Conservation (phyloP, 2,888 invertebrate species). For the Cephus runcator region DNA sequence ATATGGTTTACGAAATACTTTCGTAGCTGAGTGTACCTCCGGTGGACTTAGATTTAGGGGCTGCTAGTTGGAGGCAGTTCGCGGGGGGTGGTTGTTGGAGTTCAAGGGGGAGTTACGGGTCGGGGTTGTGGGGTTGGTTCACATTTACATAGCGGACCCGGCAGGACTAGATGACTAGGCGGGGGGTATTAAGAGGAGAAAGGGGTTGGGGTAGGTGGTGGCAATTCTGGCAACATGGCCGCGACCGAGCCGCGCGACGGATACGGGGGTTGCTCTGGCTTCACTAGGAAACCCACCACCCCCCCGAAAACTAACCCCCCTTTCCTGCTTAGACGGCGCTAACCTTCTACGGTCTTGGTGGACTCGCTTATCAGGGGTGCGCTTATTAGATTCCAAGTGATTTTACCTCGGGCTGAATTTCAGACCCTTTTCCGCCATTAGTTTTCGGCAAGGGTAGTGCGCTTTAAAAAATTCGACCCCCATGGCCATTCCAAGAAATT, state of each 20-base stretch:
- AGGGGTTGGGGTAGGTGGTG: conserved; percentile 62
- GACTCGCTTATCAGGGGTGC: conserved; percentile 63
- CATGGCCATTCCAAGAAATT: background rate
- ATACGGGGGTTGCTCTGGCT: conserved; percentile 35
- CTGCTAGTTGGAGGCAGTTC: conserved; percentile 62
- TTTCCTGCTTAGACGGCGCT: conserved; percentile 40
- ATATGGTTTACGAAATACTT: conserved; percentile 33
- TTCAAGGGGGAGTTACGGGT: conserved; percentile 45
- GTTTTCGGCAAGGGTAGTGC: background rate
- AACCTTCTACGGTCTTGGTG: conserved; percentile 36
- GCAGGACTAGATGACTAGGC: conserved; percentile 65
- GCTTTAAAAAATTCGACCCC: background rate
- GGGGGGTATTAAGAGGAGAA: conserved; percentile 62
- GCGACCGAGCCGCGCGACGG: conserved; percentile 53
- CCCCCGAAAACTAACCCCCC: conserved; percentile 19
- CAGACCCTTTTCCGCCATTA: conserved; percentile 11
- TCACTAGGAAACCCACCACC: conserved; percentile 13
- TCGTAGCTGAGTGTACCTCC: conserved; percentile 58
- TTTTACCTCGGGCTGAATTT: conserved; percentile 41
- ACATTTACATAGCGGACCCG: conserved; percentile 65
- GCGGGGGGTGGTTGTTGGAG: conserved; percentile 53
- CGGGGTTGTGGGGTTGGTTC: conserved; percentile 56
- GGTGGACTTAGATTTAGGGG: conserved; percentile 65
- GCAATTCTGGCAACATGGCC: conserved; percentile 65
- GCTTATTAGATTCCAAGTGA: conserved; percentile 62